Evolutionary conservation across 2,113 vertebrate genomes (phyloP).

Genomic region (Catharus bicknelli): DNA sequence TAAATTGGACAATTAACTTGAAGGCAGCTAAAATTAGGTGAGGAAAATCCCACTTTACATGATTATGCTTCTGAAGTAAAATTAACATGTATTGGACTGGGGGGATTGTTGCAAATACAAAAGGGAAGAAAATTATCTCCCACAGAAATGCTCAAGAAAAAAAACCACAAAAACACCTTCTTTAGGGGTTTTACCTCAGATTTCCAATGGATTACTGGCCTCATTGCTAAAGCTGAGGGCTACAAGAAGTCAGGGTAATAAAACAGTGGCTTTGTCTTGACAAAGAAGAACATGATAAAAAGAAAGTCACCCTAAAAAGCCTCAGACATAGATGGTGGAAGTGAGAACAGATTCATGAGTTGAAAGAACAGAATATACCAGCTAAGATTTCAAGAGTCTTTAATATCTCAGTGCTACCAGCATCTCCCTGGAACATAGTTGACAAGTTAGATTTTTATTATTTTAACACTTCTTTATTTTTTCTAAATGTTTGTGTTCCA

Average conservation of each 20-base stretch:
- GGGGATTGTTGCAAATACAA: neutral
- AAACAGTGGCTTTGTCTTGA: neutral
- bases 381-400: neutral
- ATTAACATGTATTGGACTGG: neutral
- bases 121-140: neutral
- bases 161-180: neutral
- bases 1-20: neutral
- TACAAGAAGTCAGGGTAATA: neutral
- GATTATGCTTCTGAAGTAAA: neutral
- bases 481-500: neutral
- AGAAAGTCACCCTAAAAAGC: neutral
- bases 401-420: neutral
- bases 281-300: neutral
- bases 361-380: neutral
- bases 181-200: neutral
- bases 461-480: neutral
- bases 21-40: neutral
- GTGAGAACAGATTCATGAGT: neutral
- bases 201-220: neutral
- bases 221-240: neutral
- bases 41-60: neutral
- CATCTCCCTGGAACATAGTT: neutral
- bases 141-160: neutral
- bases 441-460: constrained; percentile 4
- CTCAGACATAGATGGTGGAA: neutral